Percentiles rank a stretch among this genome's conserved stretches.
Evolutionary conservation across 1,140 invertebrate genomes (phyloP).

Genomic region (Bradynema listronoti): DNA sequence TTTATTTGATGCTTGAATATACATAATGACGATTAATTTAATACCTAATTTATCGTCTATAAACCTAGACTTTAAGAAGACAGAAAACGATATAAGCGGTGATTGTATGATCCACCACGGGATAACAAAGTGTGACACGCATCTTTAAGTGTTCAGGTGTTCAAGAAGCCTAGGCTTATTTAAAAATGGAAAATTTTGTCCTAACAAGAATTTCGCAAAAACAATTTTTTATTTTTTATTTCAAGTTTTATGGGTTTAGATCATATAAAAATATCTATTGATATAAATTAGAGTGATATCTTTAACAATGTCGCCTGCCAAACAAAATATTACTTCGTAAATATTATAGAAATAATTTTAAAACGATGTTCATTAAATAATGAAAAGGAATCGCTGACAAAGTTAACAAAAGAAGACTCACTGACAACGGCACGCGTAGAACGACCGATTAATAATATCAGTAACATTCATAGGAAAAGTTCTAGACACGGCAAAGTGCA

Average conservation of each 20-base stretch:
- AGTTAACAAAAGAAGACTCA: not conserved
- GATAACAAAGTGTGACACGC: too few species aligned
- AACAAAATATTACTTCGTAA: not conserved
- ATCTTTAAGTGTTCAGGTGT: too few species aligned
- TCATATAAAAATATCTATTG: too few species aligned
- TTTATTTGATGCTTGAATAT: not conserved
- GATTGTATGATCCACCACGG: too few species aligned
- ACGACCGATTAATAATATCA: slow-evolving; percentile 5
- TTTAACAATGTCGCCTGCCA: too few species aligned
- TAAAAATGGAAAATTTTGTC: too few species aligned
- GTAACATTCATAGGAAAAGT: slow-evolving; percentile 5
- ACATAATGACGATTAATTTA: not conserved
- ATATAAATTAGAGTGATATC: too few species aligned
- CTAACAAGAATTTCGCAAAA: too few species aligned
- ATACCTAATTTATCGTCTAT: not conserved
- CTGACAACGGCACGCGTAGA: not conserved
- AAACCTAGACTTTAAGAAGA: not conserved
- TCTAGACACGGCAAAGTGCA: slow-evolving; percentile 17
- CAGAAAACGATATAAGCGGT: too few species aligned
- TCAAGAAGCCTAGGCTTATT: too few species aligned
- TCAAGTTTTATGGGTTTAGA: too few species aligned
- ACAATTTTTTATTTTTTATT: too few species aligned
- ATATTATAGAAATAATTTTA: not conserved
- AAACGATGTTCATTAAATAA: not conserved
- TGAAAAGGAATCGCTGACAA: not conserved